These are phyloP conservation scores for Stenotaenia linearis DNA, from an alignment of 2,888 invertebrate species.

Conservation along the genomic window DNA sequence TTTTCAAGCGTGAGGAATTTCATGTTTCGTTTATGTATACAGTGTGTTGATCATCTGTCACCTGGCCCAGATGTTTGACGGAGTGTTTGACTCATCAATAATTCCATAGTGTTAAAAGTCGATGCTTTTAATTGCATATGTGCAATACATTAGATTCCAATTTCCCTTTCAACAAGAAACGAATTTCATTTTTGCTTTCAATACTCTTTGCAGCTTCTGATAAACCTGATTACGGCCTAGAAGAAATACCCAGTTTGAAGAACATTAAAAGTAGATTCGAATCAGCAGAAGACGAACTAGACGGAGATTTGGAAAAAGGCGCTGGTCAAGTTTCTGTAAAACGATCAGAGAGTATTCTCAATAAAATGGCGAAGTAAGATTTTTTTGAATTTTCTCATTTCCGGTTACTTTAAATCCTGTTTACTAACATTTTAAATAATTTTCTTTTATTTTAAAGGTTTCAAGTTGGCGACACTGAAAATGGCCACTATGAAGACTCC, in stretches of 20 bases:
- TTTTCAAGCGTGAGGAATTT: neutral
- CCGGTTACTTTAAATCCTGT: neutral
- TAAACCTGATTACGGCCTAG: constrained; percentile 37
- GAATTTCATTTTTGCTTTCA: neutral
- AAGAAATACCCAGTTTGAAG: constrained; percentile 35
- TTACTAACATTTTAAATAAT: neutral
- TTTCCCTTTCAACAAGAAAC: too few species aligned
- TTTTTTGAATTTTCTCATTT: neutral
- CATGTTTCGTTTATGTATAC: too few species aligned
- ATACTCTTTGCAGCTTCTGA: constrained; percentile 34
- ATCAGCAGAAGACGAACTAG: constrained; percentile 26
- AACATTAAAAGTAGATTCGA: constrained; percentile 35
- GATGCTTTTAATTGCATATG: too few species aligned
- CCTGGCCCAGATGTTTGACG: constrained; percentile 1
- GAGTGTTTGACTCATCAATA: constrained; percentile 2
- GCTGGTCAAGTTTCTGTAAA: constrained; percentile 32
- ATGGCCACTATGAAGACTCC: constrained; percentile 34
- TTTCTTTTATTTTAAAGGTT: constrained; percentile 53
- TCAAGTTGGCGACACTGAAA: constrained; percentile 51
- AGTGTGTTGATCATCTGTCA: neutral
- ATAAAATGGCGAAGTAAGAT: constrained; percentile 34
- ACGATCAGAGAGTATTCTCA: constrained; percentile 36
- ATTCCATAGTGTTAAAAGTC: too few species aligned
- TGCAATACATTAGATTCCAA: too few species aligned
- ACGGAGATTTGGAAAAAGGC: constrained; percentile 29